Base-by-base conservation (phyloP, 2,888 invertebrate genomes). In the Acheta domesticus region DNA sequence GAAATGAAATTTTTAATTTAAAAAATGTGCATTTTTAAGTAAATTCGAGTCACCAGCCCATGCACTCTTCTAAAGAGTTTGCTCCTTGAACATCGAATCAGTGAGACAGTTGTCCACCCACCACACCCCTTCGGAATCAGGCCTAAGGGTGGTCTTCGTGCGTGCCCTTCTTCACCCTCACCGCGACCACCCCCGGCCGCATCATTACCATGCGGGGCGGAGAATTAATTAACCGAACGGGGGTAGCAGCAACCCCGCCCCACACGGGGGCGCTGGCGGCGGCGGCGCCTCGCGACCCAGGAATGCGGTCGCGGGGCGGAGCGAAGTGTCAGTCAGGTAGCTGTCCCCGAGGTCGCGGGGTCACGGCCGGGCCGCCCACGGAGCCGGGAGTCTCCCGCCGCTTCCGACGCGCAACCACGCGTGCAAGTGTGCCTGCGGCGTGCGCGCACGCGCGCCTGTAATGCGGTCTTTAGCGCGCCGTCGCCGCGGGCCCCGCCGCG, bases 401-500 rank as follows among this genome's bases (percentile, higher is more conserved):
- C 62, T 12, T 11, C 62, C 14, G 62, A 11, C n/a, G 62, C 16
- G 62, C 14, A 8, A 19, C 14, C 16, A 62, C 8, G n/a, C 16
- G 62, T 36, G 36, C 36, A 8, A 36, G 36, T 8, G 36, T 5
- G 36, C 36, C 14, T 62, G 62, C 4, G 62, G 62, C 16, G 62
- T 62, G 62, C 16, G 62, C 14, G 62, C n/a, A 62, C 16, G n/a
- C n/a, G n/a, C 4, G 62, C 16, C 16, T 62, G 62, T 62, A 62
- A 62, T 62, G 62, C 62, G 62, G 62, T 62, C 62, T 62, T 62
- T 62, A 62, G 62, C 62, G n/a, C 4, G 62, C 62, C 62, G 62
- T 62, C 62, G 62, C 62, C 62, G 11, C n/a, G 62, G n/a, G 62
- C 62, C 4, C 8, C 36, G 36, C 8, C 36, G n/a, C n/a, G n/a